These are phyloP conservation scores for Synergus japonicus DNA, from an alignment of 2,888 invertebrate species.

Conservation along the genomic window DNA sequence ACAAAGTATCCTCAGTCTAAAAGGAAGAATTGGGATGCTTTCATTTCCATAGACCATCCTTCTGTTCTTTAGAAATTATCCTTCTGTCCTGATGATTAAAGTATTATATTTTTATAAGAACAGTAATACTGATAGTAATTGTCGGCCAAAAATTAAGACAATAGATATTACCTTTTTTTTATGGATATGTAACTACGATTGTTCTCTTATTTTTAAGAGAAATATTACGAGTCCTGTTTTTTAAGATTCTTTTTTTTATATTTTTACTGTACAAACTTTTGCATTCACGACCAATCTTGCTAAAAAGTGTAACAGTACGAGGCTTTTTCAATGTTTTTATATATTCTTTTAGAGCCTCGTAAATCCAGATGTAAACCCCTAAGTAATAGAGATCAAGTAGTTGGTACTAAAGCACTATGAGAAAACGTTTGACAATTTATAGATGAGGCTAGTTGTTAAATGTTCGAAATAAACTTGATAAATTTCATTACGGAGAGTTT, in stretches of 20 bases:
- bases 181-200: slow-evolving; percentile 1
- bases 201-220: slow-evolving; percentile 22
- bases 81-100: not conserved
- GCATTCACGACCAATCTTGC: slow-evolving; percentile 26
- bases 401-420: not conserved
- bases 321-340: slow-evolving; percentile 27
- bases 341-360: slow-evolving; percentile 2
- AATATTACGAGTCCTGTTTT: not conserved
- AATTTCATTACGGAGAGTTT: not conserved
- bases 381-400: not conserved
- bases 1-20: slow-evolving; percentile 16
- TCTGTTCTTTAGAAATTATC: slow-evolving; percentile 11
- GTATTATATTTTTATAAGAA: slow-evolving; percentile 6
- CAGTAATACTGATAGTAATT: not conserved
- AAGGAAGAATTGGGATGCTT: slow-evolving; percentile 20
- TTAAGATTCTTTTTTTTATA: slow-evolving; percentile 10
- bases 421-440: not conserved
- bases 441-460: not conserved
- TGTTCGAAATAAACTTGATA: not conserved
- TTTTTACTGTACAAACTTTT: not conserved
- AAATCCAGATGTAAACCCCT: slow-evolving; percentile 7
- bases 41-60: not conserved
- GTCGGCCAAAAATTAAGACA: not conserved
- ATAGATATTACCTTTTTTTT: slow-evolving; percentile 23
- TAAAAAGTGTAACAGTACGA: slow-evolving; percentile 26